Percentiles rank a stretch among this genome's conserved stretches.
Evolutionary conservation across 2,888 invertebrate species (phyloP).

Genomic region (Lasioglossum zephyrum): DNA sequence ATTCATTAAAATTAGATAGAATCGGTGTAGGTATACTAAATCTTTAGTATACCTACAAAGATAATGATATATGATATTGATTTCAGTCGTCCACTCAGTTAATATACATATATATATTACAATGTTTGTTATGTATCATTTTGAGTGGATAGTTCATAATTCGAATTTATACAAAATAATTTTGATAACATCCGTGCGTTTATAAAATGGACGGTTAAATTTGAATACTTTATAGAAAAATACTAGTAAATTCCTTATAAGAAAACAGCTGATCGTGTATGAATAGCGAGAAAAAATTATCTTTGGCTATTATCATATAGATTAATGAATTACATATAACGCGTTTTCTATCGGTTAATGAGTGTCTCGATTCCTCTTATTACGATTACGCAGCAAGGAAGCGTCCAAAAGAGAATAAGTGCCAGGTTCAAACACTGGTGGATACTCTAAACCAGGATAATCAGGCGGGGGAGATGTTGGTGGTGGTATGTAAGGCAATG

Average conservation of each 20-base stretch:
- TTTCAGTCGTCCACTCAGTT: slow-evolving; percentile 62
- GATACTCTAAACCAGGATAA: slow-evolving; percentile 93
- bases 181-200: slow-evolving; percentile 33
- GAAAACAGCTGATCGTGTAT: slow-evolving; percentile 31
- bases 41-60: slow-evolving; percentile 45
- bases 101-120: slow-evolving; percentile 34
- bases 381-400: slow-evolving; percentile 78
- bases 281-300: slow-evolving; percentile 49
- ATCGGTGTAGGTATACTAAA: slow-evolving; percentile 6
- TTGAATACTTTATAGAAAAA: slow-evolving; percentile 57
- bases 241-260: slow-evolving; percentile 39
- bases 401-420: slow-evolving; percentile 90
- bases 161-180: slow-evolving; percentile 36
- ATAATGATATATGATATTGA: slow-evolving; percentile 54
- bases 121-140: slow-evolving; percentile 9
- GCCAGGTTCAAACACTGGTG: slow-evolving; percentile 94
- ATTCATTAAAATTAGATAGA: slow-evolving; percentile 39
- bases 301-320: slow-evolving; percentile 65
- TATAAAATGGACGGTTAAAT: slow-evolving; percentile 60
- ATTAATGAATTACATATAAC: slow-evolving; percentile 16
- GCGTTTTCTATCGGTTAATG: slow-evolving; percentile 42
- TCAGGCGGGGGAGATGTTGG: slow-evolving; percentile 86
- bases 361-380: slow-evolving; percentile 69
- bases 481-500: slow-evolving; percentile 80
- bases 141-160: slow-evolving; percentile 37